Percentiles rank a stretch among this genome's conserved stretches.
phyloP scores from a whole-genome alignment of 1,140 invertebrate genomes.

The Trichomalopsis sarcophagae region DNA sequence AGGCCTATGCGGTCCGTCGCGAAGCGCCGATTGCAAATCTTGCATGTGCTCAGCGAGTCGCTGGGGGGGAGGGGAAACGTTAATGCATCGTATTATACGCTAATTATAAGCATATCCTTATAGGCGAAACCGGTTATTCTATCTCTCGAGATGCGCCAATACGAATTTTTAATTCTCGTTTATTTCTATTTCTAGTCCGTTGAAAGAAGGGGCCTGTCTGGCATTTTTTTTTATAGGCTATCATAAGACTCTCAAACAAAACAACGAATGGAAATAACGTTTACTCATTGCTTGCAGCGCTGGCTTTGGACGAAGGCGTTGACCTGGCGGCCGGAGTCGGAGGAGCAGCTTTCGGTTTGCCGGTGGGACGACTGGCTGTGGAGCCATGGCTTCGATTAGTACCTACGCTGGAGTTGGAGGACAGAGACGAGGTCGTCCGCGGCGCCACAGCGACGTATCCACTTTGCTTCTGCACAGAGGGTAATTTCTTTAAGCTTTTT shows the following conservation, averaged over 20 bases:
- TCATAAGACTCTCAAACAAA: not conserved
- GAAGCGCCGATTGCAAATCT: conserved; percentile 84
- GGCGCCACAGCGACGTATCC: conserved; percentile 44
- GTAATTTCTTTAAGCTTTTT: conserved; percentile 11
- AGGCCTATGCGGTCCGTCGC: conserved; percentile 85
- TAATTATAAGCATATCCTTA: not conserved
- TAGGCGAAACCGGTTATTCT: not conserved
- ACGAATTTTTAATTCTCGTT: not conserved
- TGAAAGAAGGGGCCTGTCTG: too few species aligned
- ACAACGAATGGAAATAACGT: not conserved
- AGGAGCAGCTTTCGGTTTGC: conserved; percentile 51
- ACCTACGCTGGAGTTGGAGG: conserved; percentile 44
- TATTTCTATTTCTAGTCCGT: too few species aligned
- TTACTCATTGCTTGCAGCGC: conserved; percentile 9
- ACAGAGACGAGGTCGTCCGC: conserved; percentile 56
- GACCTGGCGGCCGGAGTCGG: conserved; percentile 42
- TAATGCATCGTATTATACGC: not conserved
- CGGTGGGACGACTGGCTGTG: not conserved
- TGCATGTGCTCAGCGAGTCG: conserved; percentile 76
- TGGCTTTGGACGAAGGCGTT: not conserved
- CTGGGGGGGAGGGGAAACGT: conserved; percentile 51
- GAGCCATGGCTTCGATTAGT: conserved; percentile 42
- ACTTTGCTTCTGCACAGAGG: conserved; percentile 54
- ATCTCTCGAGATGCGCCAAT: not conserved
- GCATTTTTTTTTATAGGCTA: not conserved